Conservation (phyloP, 2,797 vertebrate genomes). For the Psittacula echo region DNA sequence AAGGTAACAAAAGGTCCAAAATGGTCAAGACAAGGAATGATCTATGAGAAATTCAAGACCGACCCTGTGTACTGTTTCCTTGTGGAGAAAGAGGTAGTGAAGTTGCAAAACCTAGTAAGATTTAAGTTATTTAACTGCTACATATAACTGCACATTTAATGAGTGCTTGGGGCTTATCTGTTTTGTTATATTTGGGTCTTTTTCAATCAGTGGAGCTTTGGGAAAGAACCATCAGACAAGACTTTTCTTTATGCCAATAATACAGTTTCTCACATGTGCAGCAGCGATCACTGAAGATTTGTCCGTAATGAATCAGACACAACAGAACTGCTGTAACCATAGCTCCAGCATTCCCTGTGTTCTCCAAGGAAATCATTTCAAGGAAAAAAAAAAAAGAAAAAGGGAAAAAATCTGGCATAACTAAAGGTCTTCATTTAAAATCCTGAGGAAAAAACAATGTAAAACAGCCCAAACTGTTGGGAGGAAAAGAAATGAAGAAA, state of each 20-base stretch:
- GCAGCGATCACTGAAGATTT: conserved; percentile 17
- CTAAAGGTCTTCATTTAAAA: conserved; percentile 21
- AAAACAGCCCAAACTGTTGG: neutral
- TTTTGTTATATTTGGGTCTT: neutral
- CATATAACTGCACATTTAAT: neutral
- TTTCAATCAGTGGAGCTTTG: neutral
- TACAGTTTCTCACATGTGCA: neutral
- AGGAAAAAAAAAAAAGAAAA: neutral
- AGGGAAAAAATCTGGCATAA: neutral
- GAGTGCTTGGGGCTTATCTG: neutral
- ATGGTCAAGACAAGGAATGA: neutral
- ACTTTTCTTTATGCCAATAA: neutral
- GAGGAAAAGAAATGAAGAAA: neutral
- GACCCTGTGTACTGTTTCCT: neutral
- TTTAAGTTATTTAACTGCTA: neutral
- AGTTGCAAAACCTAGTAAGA: neutral
- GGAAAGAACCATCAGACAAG: neutral
- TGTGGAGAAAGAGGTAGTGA: conserved; percentile 46
- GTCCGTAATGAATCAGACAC: neutral
- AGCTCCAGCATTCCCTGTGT: conserved; percentile 33
- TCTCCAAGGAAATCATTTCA: conserved; percentile 16
- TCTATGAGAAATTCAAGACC: neutral
- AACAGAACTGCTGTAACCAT: neutral
- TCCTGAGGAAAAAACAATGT: neutral
- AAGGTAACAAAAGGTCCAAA: neutral